Base-by-base conservation (phyloP, 64 coral and sea anemone species). In the Porites lutea region DNA sequence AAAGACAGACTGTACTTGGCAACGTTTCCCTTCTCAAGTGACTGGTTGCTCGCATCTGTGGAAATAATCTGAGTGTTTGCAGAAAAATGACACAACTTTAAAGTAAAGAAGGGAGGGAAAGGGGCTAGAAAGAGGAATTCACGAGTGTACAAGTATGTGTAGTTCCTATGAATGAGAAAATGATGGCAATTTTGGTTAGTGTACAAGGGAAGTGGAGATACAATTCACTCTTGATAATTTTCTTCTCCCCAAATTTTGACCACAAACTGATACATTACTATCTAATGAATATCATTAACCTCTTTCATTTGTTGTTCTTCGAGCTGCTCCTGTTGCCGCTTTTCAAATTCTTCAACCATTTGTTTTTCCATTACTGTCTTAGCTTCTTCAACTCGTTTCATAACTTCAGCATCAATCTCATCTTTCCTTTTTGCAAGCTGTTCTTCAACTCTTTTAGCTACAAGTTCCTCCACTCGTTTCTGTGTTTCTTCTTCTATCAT, bases 271-370 rank as follows among this genome's bases (percentile, higher is more conserved):
- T 20, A 57, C n/a, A 13, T 52, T 8, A 13, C 54, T 18, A 9
- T 43, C 37, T 12, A 11, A 65, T 12, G 9, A 6, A 11, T 44
- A 65, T 48, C 19, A 75, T 93, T 70, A 92, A 99, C 97, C 97
- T 96, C 83, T 88, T 91, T 96, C 54, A 78, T 83, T 51, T 86
- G 88, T 20, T 93, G 92, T 19, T 93, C 88, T 89, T 99, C 88
- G 18, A 91, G 57, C 79, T 99, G 93, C 49, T 99, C 97, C 71
- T 90, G 91, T 68, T 88, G 90, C 69, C 88, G 93, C 81, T 93
- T 99, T 69, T 99, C 97, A 89, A 99, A 99, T 66, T 99, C 97
- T 74, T 99, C 97, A 51, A 99, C 71, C 88, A 99, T 89, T 78
- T 96, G 95, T 74, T 99, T 96, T 75, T 99, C 97, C 88, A 99